Percentiles rank a stretch among this genome's conserved stretches.
These are phyloP conservation scores for Pterocles orientalis DNA, from an alignment of 2,113 vertebrate genomes.

Conservation along the genomic window DNA sequence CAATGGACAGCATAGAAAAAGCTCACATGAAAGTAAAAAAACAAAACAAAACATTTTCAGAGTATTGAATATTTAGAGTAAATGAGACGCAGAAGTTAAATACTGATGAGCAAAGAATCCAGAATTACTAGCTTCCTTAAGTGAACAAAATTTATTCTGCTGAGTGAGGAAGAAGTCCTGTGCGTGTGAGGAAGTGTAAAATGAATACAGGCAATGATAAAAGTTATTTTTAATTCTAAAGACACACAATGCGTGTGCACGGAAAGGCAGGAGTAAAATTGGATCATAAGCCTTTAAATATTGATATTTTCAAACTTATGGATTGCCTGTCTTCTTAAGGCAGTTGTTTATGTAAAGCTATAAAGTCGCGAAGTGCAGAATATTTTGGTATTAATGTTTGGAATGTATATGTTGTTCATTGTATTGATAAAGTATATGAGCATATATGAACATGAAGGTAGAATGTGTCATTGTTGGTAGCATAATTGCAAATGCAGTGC, in stretches of 20 bases:
- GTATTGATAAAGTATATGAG: neutral
- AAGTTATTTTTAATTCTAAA: neutral
- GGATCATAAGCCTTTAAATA: neutral
- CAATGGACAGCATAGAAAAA: neutral
- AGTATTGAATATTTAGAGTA: neutral
- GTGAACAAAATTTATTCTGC: neutral
- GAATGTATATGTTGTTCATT: neutral
- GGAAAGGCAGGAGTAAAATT: neutral
- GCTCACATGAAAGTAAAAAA: neutral
- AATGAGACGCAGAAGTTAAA: neutral
- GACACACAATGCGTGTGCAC: neutral
- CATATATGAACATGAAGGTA: neutral
- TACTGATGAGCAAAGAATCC: neutral
- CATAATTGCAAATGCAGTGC: neutral
- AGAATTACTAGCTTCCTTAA: neutral
- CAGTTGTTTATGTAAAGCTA: neutral
- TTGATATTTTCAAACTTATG: neutral
- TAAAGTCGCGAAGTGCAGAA: neutral
- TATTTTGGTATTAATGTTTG: neutral
- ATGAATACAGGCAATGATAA: neutral
- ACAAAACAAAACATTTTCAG: neutral
- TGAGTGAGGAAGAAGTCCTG: neutral
- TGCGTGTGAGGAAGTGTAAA: neutral
- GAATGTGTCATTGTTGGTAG: neutral
- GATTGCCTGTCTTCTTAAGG: neutral